Percentiles rank a stretch among this genome's conserved stretches.
Conservation (phyloP, 2,888 invertebrate species). For the Tillus elongatus region DNA sequence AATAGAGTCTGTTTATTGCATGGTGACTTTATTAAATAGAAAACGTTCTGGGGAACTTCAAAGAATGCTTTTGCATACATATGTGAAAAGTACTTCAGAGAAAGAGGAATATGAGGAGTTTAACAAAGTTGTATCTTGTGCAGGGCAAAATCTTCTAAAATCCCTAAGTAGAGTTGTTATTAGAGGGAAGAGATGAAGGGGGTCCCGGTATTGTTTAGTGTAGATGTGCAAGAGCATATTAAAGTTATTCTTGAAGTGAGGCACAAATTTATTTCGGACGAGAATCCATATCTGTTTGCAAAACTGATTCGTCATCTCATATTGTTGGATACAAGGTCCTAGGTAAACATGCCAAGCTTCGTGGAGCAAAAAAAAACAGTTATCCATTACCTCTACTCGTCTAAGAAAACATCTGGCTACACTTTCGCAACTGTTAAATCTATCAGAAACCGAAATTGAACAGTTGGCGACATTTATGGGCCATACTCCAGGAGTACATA, state of each 20-base stretch:
- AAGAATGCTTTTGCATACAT: no score
- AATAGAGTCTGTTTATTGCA: neutral
- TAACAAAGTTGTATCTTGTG: no score
- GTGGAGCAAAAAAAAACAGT: slow-evolving; percentile 9
- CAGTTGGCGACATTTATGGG: slow-evolving; percentile 12
- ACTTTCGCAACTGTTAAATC: slow-evolving; percentile 9
- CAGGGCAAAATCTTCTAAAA: no score
- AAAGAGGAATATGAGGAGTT: no score
- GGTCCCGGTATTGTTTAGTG: no score
- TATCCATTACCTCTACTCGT: slow-evolving; percentile 7
- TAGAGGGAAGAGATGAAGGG: no score
- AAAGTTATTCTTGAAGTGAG: no score
- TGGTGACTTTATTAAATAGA: neutral
- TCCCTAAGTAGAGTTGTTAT: no score
- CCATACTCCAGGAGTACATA: slow-evolving; percentile 7
- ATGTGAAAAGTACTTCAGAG: no score
- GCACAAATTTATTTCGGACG: no score
- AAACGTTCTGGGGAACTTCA: neutral
- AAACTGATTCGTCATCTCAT: neutral
- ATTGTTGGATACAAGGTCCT: slow-evolving; percentile 4
- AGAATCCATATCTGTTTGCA: no score
- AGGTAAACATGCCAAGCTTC: neutral
- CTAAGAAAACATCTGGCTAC: slow-evolving; percentile 13
- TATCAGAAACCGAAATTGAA: slow-evolving; percentile 11
- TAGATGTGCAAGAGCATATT: no score